Percentiles rank a stretch among this genome's conserved stretches.
These are phyloP conservation scores for Ceriagrion tenellum DNA, from an alignment of 2,888 invertebrate species.

Conservation along the genomic window DNA sequence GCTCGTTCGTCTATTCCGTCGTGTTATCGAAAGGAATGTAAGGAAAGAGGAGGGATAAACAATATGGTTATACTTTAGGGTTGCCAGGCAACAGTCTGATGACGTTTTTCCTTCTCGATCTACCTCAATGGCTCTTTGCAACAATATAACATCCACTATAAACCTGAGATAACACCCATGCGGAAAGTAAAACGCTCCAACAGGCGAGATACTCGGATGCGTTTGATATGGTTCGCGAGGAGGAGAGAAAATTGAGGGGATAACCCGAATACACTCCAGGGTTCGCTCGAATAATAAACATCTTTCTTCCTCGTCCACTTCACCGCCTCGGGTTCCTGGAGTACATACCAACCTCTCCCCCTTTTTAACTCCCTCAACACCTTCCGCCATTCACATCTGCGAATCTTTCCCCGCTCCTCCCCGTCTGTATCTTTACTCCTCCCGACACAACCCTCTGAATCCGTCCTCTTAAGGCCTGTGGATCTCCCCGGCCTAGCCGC, in stretches of 20 bases:
- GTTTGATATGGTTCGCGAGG: neutral
- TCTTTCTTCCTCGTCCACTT: neutral
- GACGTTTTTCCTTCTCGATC: too few relatives aligned
- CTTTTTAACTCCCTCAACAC: neutral
- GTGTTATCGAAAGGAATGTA: too few relatives aligned
- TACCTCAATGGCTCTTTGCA: too few relatives aligned
- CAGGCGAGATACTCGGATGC: neutral
- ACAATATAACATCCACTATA: too few relatives aligned
- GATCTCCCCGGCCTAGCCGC: neutral
- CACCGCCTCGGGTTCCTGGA: neutral
- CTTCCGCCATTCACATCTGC: conserved; percentile 11
- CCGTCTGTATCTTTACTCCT: neutral
- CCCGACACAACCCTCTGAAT: neutral
- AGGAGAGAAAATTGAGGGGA: neutral
- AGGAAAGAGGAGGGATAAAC: too few relatives aligned
- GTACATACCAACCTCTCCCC: neutral
- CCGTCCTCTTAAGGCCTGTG: too few relatives aligned
- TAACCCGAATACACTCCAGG: neutral
- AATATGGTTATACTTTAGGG: too few relatives aligned
- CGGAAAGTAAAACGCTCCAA: neutral
- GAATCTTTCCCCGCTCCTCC: neutral
- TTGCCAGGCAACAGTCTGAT: too few relatives aligned
- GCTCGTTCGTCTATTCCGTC: too few relatives aligned
- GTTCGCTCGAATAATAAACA: neutral
- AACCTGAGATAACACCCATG: neutral